phyloP scores from a whole-genome alignment of 2,888 invertebrate genomes.

The Arctia plantaginis region DNA sequence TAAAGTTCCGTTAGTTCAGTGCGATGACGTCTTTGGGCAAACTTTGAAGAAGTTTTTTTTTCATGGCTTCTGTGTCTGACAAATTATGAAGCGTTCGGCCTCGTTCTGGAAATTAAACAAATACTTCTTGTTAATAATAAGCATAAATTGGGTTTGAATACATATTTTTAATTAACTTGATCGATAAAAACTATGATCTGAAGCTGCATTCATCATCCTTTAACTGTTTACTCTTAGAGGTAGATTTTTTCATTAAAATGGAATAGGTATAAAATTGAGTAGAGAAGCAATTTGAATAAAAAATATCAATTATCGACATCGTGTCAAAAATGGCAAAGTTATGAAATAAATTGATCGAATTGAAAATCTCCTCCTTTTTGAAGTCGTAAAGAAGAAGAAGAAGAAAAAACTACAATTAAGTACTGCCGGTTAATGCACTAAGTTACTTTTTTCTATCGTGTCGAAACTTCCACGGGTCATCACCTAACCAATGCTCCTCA shows the following conservation, averaged over 20 bases:
- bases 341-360: neutral
- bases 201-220: too few relatives aligned
- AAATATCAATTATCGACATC: neutral
- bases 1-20: conserved; percentile 30
- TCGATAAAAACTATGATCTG: too few relatives aligned
- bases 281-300: neutral
- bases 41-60: conserved; percentile 33
- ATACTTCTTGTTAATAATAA: conserved; percentile 3
- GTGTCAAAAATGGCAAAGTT: neutral
- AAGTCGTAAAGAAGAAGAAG: neutral
- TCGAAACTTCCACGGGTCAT: too few relatives aligned
- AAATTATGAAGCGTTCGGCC: conserved; percentile 79
- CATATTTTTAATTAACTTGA: neutral
- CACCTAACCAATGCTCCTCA: too few relatives aligned
- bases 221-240: too few relatives aligned
- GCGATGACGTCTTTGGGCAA: conserved; percentile 24
- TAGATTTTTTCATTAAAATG: neutral
- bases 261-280: too few relatives aligned
- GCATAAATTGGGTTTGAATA: neutral
- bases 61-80: conserved; percentile 79
- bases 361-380: neutral
- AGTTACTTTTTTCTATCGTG: too few relatives aligned
- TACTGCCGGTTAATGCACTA: too few relatives aligned
- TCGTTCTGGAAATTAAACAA: conserved; percentile 72
- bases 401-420: neutral